Percentiles rank a stretch among this genome's conserved stretches.
phyloP scores from a whole-genome alignment of 1,140 invertebrate species.

The Wiebesia pumilae region DNA sequence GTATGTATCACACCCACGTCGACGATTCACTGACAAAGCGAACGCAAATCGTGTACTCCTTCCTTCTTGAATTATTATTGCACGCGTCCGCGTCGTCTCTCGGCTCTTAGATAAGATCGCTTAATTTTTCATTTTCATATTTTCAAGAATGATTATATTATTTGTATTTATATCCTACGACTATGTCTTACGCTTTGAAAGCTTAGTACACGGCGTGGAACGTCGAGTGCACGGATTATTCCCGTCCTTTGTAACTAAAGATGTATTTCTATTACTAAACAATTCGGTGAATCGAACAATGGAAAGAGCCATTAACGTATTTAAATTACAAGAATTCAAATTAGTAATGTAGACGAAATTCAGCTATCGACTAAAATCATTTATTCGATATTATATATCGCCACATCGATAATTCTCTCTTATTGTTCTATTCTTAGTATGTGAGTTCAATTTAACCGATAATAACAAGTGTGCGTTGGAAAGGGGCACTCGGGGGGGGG shows the following conservation, averaged over 20 bases:
- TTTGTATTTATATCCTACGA: background rate
- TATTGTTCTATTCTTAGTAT: conserved; percentile 22
- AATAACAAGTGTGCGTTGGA: background rate
- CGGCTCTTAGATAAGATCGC: background rate
- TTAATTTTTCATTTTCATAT: background rate
- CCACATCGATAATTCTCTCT: background rate
- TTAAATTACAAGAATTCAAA: background rate
- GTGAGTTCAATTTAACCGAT: conserved; percentile 7
- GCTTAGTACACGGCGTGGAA: background rate
- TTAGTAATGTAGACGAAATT: background rate
- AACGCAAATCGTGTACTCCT: background rate
- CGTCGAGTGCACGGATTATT: background rate
- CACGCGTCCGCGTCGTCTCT: background rate
- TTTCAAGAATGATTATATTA: background rate
- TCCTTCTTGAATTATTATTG: background rate
- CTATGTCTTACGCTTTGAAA: background rate
- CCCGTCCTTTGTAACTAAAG: background rate
- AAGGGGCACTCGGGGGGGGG: no score
- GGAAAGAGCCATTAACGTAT: background rate
- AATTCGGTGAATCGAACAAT: background rate
- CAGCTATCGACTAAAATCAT: background rate
- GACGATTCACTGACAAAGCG: conserved; percentile 24
- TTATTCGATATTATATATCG: background rate
- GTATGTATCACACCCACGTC: conserved; percentile 42
- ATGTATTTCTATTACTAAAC: background rate